A percentile compares a stretch with the other conserved stretches of the same genome.
Evolutionary conservation across 2,797 vertebrate genomes (phyloP).

Genomic region (Myripristis murdjan): DNA sequence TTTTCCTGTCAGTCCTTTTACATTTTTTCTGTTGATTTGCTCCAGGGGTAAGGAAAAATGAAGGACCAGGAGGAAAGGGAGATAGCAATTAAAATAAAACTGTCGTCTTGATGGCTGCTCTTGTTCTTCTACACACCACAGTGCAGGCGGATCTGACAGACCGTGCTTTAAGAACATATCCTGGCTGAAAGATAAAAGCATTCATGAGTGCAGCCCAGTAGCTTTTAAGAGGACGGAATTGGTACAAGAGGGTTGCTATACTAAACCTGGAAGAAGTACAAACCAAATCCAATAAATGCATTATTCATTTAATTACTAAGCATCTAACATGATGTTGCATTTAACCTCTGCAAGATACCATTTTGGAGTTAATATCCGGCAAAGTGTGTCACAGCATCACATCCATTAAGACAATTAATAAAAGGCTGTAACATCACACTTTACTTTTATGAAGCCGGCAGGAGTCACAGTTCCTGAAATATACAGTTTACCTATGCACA

Average conservation of each 20-base stretch:
- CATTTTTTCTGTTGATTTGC: conserved; percentile 87
- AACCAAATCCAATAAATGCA: conserved; percentile 62
- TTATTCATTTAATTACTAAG: conserved; percentile 76
- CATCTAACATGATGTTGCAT: conserved; percentile 64
- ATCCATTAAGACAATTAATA: conserved; percentile 61
- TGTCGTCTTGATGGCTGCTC: conserved; percentile 86
- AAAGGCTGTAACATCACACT: conserved; percentile 59
- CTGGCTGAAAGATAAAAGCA: conserved; percentile 85
- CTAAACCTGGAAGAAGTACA: conserved; percentile 58
- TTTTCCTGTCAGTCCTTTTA: conserved; percentile 89
- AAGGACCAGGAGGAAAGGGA: conserved; percentile 85
- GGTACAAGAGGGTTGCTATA: conserved; percentile 77
- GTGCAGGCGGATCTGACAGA: conserved; percentile 83
- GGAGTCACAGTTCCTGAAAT: conserved; percentile 33
- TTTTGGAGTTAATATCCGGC: conserved; percentile 14
- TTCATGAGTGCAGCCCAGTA: conserved; percentile 81
- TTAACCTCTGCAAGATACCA: conserved; percentile 69
- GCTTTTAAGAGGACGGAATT: conserved; percentile 83
- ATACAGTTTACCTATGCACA: conserved; percentile 45
- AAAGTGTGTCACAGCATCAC: conserved; percentile 38
- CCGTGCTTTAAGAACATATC: conserved; percentile 84
- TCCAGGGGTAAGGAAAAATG: conserved; percentile 91
- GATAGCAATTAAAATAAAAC: conserved; percentile 89
- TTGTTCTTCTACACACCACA: conserved; percentile 80
- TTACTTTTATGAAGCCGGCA: conserved; percentile 64